A percentile compares a stretch with the other conserved stretches of the same genome.
phyloP scores from a whole-genome alignment of 1,140 invertebrate species.

The Lasaia peninsularis region DNA sequence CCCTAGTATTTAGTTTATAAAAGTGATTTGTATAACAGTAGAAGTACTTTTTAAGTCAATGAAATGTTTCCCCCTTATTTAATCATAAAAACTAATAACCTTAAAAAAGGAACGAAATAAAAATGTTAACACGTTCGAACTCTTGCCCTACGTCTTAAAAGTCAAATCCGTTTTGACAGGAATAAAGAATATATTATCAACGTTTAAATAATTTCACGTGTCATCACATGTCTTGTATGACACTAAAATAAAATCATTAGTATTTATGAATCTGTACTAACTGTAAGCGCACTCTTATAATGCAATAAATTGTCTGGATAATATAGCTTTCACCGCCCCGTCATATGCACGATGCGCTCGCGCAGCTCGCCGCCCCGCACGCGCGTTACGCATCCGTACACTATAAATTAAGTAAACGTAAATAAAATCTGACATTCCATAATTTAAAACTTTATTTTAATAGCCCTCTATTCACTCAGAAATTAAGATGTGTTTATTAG shows the following conservation, averaged over 20 bases:
- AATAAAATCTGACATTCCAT: conserved; percentile 72
- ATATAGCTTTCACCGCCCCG: conserved; percentile 70
- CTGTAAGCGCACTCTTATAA: conserved; percentile 67
- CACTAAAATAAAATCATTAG: conserved; percentile 73
- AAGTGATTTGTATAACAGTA: too few species aligned
- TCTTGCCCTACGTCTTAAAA: neutral
- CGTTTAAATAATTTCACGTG: conserved; percentile 61
- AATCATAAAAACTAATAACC: neutral
- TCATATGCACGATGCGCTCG: conserved; percentile 59
- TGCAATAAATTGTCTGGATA: conserved; percentile 74
- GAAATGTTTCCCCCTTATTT: too few species aligned
- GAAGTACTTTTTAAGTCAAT: too few species aligned
- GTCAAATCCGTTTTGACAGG: conserved; percentile 42
- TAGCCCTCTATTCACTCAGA: conserved; percentile 67
- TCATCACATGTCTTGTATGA: conserved; percentile 69
- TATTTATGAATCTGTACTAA: conserved; percentile 74
- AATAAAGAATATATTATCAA: conserved; percentile 48
- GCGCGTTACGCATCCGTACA: conserved; percentile 48
- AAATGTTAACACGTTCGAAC: neutral
- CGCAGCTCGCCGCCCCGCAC: conserved; percentile 31
- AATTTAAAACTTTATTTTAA: conserved; percentile 75
- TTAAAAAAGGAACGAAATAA: neutral
- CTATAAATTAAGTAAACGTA: conserved; percentile 68
- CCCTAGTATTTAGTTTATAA: too few species aligned
- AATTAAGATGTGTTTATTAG: conserved; percentile 75